Base-by-base conservation (phyloP, 2,113 vertebrate species). In the Heteronetta atricapilla region DNA sequence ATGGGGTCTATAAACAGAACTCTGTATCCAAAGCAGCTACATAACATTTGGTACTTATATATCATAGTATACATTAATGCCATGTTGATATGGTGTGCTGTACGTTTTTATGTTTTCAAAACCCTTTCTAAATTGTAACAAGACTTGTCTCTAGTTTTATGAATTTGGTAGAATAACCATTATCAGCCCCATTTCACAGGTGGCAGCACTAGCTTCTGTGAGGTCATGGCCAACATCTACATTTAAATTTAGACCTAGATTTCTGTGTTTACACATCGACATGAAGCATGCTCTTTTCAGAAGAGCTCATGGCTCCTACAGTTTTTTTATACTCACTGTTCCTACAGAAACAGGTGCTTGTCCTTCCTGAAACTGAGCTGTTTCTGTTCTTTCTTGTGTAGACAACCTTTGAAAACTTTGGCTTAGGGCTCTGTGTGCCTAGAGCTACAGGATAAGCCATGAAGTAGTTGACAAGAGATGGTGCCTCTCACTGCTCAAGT, bases 41-140 rank as follows among this genome's bases (percentile, higher is more conserved):
- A 82, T 74, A 96, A 94, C 88, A 96, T 95, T 84, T 96, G 89
- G 82, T 91, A 36, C 88, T 94, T 95, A 84, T 92, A 93, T 96
- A 93, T 96, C 91, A 95, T 55, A 26, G 68, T 73, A 83, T 94
- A 86, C 53, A 67, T 84, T 94, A 91, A 93, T 79, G 46, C 53
- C 74, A 75, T 53, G 58, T 69, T 93, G 91, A 74, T 90, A 89
- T 79, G 40, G 26, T 72, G 19, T 84, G 31, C 58, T 48, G 58
- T 63, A 23, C 28, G 42, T 73, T 68, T 89, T 62, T 69, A 68
- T 2, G 7, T 93, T 93, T 90, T 93, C 73, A 91, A 86, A 90
- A 18, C 36, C 28, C n/a, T 58, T 78, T 88, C 69, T 0, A 58
- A 95, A 75, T 78, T 31, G 7, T 44, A 76, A 50, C 19, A 73